Evolutionary conservation across 2,888 invertebrate genomes (phyloP).

Genomic region (Pristionchus japonicus): DNA sequence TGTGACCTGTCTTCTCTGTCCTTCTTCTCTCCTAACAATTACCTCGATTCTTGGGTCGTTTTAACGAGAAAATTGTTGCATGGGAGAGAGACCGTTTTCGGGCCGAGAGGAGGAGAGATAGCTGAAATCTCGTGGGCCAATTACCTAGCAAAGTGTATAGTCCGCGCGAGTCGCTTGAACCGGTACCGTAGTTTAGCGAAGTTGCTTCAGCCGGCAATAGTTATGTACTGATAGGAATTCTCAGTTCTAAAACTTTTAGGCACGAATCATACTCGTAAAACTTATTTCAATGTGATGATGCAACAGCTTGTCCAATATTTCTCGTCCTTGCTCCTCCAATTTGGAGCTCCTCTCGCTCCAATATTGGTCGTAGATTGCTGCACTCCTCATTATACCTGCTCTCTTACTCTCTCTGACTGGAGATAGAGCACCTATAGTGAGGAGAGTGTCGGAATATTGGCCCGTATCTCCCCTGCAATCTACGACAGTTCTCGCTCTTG

Average conservation of each 20-base stretch:
- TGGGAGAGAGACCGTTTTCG: slow-evolving; percentile 33
- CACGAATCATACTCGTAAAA: background rate
- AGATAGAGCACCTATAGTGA: too few relatives aligned
- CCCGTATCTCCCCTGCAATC: background rate
- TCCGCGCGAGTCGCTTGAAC: background rate
- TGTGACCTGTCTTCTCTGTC: slow-evolving; percentile 31
- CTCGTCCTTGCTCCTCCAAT: background rate
- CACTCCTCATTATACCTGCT: too few relatives aligned
- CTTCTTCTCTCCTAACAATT: slow-evolving; percentile 20
- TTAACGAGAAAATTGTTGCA: slow-evolving; percentile 42
- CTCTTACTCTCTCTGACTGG: too few relatives aligned
- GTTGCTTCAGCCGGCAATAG: too few relatives aligned
- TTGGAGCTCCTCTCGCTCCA: too few relatives aligned
- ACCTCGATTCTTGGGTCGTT: background rate
- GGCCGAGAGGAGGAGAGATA: background rate
- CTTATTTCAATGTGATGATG: background rate
- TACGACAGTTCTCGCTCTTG: slow-evolving; percentile 10
- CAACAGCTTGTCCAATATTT: background rate
- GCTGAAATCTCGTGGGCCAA: slow-evolving; percentile 24
- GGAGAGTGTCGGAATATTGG: too few relatives aligned
- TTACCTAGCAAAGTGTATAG: slow-evolving; percentile 9
- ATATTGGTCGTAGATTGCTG: too few relatives aligned
- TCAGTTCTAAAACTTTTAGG: too few relatives aligned
- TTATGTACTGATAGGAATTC: too few relatives aligned
- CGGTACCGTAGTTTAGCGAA: background rate